Percentiles rank a stretch among this genome's conserved stretches.
phyloP scores from a whole-genome alignment of 2,797 vertebrate genomes.

The Holocentrus rufus region DNA sequence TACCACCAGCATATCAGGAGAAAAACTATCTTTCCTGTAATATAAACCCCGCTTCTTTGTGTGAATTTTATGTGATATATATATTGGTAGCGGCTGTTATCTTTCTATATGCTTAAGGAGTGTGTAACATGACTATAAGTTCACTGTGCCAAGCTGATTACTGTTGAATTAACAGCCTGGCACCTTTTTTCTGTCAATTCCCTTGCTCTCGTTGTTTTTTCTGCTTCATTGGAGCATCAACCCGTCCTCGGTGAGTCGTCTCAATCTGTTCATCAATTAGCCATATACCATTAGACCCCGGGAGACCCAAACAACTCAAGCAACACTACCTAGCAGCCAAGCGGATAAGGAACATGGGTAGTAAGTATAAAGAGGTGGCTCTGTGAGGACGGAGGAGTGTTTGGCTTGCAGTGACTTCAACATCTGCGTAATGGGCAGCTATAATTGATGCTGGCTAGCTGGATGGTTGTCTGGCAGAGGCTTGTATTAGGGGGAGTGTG shows the following conservation, averaged over 20 bases:
- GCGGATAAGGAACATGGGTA: constrained; percentile 11
- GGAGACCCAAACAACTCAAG: neutral
- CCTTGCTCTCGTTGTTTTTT: neutral
- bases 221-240: neutral
- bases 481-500: constrained; percentile 40
- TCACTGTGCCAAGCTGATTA: too few species aligned
- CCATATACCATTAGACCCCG: neutral
- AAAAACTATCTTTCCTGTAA: constrained; percentile 9
- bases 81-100: neutral
- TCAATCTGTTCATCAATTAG: constrained; percentile 33
- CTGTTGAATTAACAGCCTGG: too few species aligned
- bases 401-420: constrained; percentile 55
- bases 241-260: constrained; percentile 1
- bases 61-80: neutral
- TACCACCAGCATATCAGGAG: constrained; percentile 3
- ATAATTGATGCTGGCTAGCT: constrained; percentile 56
- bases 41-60: neutral
- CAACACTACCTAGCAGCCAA: constrained; percentile 17
- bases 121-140: neutral
- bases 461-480: constrained; percentile 48
- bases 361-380: constrained; percentile 33
- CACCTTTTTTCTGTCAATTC: too few species aligned
- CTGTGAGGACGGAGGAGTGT: constrained; percentile 42
- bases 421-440: constrained; percentile 58
- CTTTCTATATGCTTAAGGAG: neutral